Evolutionary conservation across 92 coral and sea anemone genomes (phyloP), one percentile per base, ranked within the genome.

Genomic region (Parazoanthus darwini): DNA sequence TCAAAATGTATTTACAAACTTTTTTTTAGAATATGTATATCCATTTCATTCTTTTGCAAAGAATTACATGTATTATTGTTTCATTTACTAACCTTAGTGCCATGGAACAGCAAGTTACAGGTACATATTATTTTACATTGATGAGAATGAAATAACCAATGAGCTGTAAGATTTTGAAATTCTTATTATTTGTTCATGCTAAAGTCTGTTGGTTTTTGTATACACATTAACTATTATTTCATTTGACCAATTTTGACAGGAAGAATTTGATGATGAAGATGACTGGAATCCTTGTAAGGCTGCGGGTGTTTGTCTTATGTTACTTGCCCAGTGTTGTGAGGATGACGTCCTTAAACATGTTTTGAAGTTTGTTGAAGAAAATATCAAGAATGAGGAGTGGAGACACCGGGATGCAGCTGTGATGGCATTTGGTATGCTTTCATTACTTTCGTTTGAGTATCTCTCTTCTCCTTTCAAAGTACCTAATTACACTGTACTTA

Each of bases 231-330:
- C 2, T 16, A 88, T 8, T 44, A 76, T 87, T 37, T 50, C 50
- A 2, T 48, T 87, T 11, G 23, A 11, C 11, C 8, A 54, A 43
- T 74, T 56, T 23, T 73, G 10, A 86, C 91, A 97, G 99, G 99
- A 97, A 63, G 99, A 97, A 29, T 95, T 85, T 90, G 99, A 97
- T 74, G 99, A 97, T 89, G 99, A 97, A 81, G 99, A 97, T 93
- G 99, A 97, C 83, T 97, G 99, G 99, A 93, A 95, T 75, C 98
- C 98, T n/a, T 95, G 95, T 39, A 97, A 97, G 84, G 99, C 99
- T 4, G 94, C 98, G 22, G 98, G 99, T 68, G 99, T 97, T 37
- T 97, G 99, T 71, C 89, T 97, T 35, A 97, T 95, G 99, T 78
- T 97, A 77, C 88, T 97, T 18, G 99, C 99, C 2, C 99, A 97